phyloP scores from a whole-genome alignment of 35 echinoderm and acorn worm species.

The Lytechinus pictus region DNA sequence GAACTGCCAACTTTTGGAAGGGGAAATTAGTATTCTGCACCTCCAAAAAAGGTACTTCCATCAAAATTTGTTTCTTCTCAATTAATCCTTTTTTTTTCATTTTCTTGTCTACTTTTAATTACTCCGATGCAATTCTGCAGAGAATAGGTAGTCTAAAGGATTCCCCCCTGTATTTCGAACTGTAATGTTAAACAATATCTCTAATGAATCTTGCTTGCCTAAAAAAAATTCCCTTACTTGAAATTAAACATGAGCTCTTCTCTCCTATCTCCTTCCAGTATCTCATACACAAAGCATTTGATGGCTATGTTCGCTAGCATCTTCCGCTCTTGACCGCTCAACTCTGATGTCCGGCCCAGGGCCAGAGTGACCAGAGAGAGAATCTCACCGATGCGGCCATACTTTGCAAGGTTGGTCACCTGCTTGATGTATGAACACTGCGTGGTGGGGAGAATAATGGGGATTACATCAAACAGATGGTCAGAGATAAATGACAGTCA shows the following conservation, averaged over 20 bases:
- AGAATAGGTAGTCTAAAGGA: too few species aligned
- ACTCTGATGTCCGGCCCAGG: conserved; percentile 54
- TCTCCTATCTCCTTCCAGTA: conserved; percentile 56
- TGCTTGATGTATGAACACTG: conserved; percentile 69
- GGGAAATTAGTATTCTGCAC: too few species aligned
- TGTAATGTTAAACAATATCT: too few species aligned
- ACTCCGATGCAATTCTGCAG: too few species aligned
- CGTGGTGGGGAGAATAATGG: background rate
- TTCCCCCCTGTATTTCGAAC: too few species aligned
- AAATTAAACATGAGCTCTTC: conserved; percentile 60
- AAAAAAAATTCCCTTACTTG: conserved; percentile 48
- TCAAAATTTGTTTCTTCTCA: too few species aligned
- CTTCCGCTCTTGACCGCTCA: conserved; percentile 62
- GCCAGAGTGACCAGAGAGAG: conserved; percentile 61
- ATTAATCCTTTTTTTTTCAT: too few species aligned
- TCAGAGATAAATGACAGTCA: too few species aligned
- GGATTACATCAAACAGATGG: too few species aligned
- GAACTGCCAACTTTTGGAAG: too few species aligned
- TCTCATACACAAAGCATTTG: conserved; percentile 66
- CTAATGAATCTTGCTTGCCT: background rate
- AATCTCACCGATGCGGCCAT: conserved; percentile 67
- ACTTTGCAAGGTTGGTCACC: conserved; percentile 58
- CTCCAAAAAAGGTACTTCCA: too few species aligned
- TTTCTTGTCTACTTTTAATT: too few species aligned
- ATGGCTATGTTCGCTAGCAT: conserved; percentile 70